These are phyloP conservation scores for Sipunculus nudus DNA, from an alignment of 2,888 invertebrate genomes.

Conservation along the genomic window DNA sequence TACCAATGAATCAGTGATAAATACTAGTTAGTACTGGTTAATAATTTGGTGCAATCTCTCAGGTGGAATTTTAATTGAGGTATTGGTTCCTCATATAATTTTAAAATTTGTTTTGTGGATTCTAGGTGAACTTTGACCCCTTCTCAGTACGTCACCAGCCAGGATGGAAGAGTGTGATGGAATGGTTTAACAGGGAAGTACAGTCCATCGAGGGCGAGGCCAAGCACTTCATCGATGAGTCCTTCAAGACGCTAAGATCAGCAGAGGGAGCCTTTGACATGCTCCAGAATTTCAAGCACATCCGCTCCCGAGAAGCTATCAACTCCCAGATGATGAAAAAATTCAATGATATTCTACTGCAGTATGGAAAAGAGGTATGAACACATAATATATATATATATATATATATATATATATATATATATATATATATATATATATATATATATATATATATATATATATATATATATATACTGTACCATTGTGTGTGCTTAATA, in stretches of 20 bases:
- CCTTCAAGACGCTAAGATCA: conserved; percentile 81
- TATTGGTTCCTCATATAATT: too few relatives aligned
- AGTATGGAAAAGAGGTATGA: conserved; percentile 85
- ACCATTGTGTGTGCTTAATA: too few relatives aligned
- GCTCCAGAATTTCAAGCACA: conserved; percentile 80
- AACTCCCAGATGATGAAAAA: conserved; percentile 80
- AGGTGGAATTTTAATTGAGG: too few relatives aligned
- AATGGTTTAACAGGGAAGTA: conserved; percentile 80
- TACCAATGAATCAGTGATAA: too few relatives aligned
- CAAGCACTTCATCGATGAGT: conserved; percentile 84
- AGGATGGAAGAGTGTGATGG: conserved; percentile 87
- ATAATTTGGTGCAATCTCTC: too few relatives aligned
- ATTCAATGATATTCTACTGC: conserved; percentile 84
- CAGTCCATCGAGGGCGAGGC: conserved; percentile 80
- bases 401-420: neutral
- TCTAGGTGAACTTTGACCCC: conserved; percentile 82
- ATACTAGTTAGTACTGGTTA: too few relatives aligned
- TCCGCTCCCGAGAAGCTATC: conserved; percentile 80
- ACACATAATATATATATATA: conserved; percentile 4
- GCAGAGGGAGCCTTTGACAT: conserved; percentile 85
- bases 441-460: too few relatives aligned
- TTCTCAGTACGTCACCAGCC: conserved; percentile 81
- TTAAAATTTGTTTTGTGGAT: too few relatives aligned
- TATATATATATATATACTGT: too few relatives aligned
- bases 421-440: too few relatives aligned